Conservation (phyloP, 2,797 vertebrate genomes). For the Pteronotus mesoamericanus region DNA sequence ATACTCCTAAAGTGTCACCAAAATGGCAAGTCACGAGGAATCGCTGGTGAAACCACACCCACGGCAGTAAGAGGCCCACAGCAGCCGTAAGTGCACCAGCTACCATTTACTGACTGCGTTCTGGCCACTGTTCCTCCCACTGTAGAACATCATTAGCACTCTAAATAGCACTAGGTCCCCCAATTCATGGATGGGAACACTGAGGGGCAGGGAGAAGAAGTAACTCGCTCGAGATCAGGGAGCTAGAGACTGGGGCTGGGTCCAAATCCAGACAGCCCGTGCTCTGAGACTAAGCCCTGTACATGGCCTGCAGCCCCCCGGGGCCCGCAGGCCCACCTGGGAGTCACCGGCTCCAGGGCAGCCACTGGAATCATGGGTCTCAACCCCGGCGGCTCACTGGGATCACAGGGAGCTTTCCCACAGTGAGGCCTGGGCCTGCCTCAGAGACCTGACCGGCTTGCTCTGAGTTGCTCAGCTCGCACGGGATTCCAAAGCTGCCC, state of each 20-base stretch:
- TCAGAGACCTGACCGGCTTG: not conserved
- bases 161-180: not conserved
- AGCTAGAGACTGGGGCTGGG: not conserved
- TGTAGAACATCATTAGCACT: not conserved
- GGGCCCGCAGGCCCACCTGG: not conserved
- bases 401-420: not conserved
- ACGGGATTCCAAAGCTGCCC: no score
- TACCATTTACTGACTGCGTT: accelerated
- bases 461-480: not conserved
- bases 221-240: not conserved
- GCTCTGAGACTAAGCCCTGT: not conserved
- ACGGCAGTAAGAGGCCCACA: not conserved
- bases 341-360: not conserved
- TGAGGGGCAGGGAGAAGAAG: not conserved
- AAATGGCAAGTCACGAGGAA: not conserved
- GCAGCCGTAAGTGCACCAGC: accelerated
- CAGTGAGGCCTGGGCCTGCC: not conserved
- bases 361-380: not conserved
- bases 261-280: not conserved
- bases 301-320: no score
- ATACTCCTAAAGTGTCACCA: not conserved
- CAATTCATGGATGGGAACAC: not conserved
- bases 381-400: not conserved
- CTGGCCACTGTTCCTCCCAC: not conserved
- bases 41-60: not conserved